Conservation (phyloP, 2,888 invertebrate genomes). For the Blastobasis lacticolella region DNA sequence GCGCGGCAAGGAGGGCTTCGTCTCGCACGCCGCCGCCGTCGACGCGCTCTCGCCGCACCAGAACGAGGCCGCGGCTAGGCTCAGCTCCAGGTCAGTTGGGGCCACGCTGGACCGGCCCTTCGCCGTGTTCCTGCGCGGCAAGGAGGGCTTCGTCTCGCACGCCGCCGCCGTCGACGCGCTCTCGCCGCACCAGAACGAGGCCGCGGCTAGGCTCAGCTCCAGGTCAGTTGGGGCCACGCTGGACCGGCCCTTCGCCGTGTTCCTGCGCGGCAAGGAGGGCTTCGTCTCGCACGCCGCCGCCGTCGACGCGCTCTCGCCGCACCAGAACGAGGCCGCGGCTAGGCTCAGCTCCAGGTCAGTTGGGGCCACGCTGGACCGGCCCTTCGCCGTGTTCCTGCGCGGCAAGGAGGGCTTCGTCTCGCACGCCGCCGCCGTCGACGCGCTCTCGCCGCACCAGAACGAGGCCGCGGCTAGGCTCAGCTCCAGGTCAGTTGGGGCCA, state of each 20-base stretch:
- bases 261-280: slow-evolving; percentile 94
- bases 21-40: slow-evolving; percentile 74
- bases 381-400: slow-evolving; percentile 95
- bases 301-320: slow-evolving; percentile 80
- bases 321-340: slow-evolving; percentile 88
- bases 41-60: slow-evolving; percentile 84
- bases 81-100: slow-evolving; percentile 82
- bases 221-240: slow-evolving; percentile 86
- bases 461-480: slow-evolving; percentile 86
- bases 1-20: slow-evolving; percentile 91
- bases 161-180: slow-evolving; percentile 78
- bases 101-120: slow-evolving; percentile 91
- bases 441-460: slow-evolving; percentile 83
- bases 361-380: slow-evolving; percentile 87
- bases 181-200: slow-evolving; percentile 85
- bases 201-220: slow-evolving; percentile 82
- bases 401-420: slow-evolving; percentile 91
- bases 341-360: slow-evolving; percentile 80
- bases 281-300: slow-evolving; percentile 77
- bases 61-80: slow-evolving; percentile 84
- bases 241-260: slow-evolving; percentile 91
- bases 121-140: slow-evolving; percentile 93
- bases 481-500: slow-evolving; percentile 51
- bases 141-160: slow-evolving; percentile 86
- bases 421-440: slow-evolving; percentile 75